These are phyloP conservation scores for Rhynchotus rufescens DNA, from an alignment of 2,797 vertebrate genomes.

Conservation along the genomic window DNA sequence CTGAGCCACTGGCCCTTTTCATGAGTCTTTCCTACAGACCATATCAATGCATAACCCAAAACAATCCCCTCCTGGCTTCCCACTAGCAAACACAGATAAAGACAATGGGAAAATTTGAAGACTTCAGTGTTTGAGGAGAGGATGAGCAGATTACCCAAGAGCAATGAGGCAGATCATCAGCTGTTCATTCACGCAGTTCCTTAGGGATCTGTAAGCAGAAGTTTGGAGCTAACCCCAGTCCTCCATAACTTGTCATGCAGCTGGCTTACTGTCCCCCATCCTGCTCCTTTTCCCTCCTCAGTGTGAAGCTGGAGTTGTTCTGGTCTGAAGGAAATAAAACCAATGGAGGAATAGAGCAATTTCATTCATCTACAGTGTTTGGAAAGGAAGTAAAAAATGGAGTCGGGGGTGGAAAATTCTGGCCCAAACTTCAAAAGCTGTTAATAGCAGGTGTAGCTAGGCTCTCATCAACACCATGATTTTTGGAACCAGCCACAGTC, in stretches of 20 bases:
- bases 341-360: background rate
- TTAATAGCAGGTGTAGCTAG: background rate
- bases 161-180: background rate
- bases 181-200: background rate
- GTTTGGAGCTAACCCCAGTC: rapidly evolving
- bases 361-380: background rate
- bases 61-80: background rate
- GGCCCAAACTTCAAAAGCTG: background rate
- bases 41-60: background rate
- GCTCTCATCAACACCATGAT: background rate
- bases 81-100: background rate
- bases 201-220: background rate
- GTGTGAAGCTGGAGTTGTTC: background rate
- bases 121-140: background rate
- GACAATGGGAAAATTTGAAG: background rate
- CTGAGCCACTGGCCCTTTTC: background rate
- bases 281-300: background rate
- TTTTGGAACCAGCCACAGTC: background rate
- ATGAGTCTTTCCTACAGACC: background rate
- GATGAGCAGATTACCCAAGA: background rate
- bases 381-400: background rate
- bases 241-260: background rate
- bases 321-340: background rate
- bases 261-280: background rate
- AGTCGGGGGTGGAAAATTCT: background rate